A percentile compares a stretch with the other conserved stretches of the same genome.
Evolutionary conservation across 1,140 invertebrate species (phyloP).

Genomic region (Pseudomyrmex cubaensis): DNA sequence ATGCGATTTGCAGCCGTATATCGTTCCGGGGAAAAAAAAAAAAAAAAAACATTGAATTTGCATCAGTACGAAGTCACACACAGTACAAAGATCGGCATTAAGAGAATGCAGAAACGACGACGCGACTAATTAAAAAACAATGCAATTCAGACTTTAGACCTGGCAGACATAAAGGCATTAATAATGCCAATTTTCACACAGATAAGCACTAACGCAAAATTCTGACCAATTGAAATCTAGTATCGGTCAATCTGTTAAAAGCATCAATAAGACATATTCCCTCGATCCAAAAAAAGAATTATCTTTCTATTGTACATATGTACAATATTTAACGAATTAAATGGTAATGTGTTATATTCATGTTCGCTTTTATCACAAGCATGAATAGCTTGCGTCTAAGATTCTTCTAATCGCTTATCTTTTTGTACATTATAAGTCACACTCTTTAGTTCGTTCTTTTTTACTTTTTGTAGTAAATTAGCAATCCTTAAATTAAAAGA

Average conservation of each 20-base stretch:
- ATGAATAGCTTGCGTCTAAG: slow-evolving; percentile 40
- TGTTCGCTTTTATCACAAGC: slow-evolving; percentile 21
- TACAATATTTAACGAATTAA: slow-evolving; percentile 3
- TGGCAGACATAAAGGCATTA: too few species aligned
- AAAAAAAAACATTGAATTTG: neutral
- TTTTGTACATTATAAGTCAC: slow-evolving; percentile 13
- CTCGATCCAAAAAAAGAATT: neutral
- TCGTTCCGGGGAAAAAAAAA: slow-evolving; percentile 15
- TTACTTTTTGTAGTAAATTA: slow-evolving; percentile 7
- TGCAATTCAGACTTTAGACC: too few species aligned
- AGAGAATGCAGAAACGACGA: too few species aligned
- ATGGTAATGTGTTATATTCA: neutral
- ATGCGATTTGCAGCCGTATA: slow-evolving; percentile 3
- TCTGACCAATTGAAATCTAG: slow-evolving; percentile 13
- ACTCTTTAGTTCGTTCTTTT: slow-evolving; percentile 24
- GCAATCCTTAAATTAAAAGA: slow-evolving; percentile 44
- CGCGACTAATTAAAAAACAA: too few species aligned
- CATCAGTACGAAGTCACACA: too few species aligned
- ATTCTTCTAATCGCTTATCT: slow-evolving; percentile 46
- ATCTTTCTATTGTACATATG: neutral
- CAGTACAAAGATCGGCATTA: too few species aligned
- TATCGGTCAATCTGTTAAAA: neutral
- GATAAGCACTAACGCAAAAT: slow-evolving; percentile 7
- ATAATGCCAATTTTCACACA: neutral
- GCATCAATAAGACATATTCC: neutral